phyloP scores from a whole-genome alignment of 2,113 vertebrate genomes.

The Burhinus oedicnemus region DNA sequence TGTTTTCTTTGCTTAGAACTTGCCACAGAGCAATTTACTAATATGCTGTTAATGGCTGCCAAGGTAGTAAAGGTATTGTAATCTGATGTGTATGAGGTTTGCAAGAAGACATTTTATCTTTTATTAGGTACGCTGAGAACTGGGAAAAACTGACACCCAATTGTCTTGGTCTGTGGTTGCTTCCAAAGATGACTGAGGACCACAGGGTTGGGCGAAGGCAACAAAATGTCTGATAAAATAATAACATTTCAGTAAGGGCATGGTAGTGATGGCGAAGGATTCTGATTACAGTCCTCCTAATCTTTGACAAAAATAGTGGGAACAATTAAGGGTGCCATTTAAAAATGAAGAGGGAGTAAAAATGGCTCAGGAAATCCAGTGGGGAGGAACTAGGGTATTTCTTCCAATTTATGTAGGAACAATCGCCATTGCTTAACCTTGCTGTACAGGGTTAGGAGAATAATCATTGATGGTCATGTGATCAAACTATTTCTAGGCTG shows the following conservation, averaged over 20 bases:
- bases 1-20: neutral
- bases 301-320: neutral
- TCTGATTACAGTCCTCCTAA: neutral
- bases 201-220: neutral
- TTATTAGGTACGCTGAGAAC: neutral
- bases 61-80: neutral
- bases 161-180: neutral
- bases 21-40: neutral
- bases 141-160: neutral
- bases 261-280: neutral
- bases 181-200: neutral
- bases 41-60: neutral
- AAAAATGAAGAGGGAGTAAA: neutral
- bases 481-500: neutral
- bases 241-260: neutral
- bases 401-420: neutral
- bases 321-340: neutral
- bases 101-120: neutral
- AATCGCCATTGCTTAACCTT: neutral
- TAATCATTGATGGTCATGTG: neutral
- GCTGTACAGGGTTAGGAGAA: neutral
- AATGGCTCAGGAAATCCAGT: neutral
- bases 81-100: neutral
- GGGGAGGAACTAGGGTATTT: neutral
- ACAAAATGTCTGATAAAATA: neutral